Conservation (phyloP, 2,113 vertebrate species). For the Melanerpes aurifrons region DNA sequence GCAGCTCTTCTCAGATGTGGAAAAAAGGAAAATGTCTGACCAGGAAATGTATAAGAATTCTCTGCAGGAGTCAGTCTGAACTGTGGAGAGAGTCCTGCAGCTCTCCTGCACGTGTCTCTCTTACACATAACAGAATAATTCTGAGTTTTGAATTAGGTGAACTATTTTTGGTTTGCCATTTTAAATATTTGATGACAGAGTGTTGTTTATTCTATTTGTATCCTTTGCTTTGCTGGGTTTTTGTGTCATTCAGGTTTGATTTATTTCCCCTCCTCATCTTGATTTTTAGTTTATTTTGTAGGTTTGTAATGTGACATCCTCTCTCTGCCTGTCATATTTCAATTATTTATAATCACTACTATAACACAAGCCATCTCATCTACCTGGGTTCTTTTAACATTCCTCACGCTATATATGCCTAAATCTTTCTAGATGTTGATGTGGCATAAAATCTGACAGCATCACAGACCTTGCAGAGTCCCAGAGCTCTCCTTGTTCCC, state of each 20-base stretch:
- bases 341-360: not conserved
- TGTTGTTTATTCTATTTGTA: not conserved
- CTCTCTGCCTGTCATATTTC: not conserved
- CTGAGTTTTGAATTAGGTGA: slow-evolving; percentile 1
- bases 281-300: not conserved
- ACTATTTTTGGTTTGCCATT: not conserved
- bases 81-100: not conserved
- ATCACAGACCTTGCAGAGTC: not conserved
- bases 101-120: not conserved
- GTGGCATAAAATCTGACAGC: not conserved
- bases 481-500: not conserved
- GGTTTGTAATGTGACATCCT: not conserved
- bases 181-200: slow-evolving; percentile 2
- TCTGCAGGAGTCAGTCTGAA: not conserved
- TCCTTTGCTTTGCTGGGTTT: not conserved
- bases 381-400: not conserved
- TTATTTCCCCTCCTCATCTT: not conserved
- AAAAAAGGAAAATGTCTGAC: not conserved
- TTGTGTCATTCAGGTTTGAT: not conserved
- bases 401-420: not conserved
- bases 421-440: not conserved
- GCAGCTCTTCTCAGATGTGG: not conserved
- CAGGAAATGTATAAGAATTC: not conserved
- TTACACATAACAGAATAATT: not conserved
- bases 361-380: not conserved